phyloP scores from a whole-genome alignment of 2,113 vertebrate species.

The Eurystomus gularis region DNA sequence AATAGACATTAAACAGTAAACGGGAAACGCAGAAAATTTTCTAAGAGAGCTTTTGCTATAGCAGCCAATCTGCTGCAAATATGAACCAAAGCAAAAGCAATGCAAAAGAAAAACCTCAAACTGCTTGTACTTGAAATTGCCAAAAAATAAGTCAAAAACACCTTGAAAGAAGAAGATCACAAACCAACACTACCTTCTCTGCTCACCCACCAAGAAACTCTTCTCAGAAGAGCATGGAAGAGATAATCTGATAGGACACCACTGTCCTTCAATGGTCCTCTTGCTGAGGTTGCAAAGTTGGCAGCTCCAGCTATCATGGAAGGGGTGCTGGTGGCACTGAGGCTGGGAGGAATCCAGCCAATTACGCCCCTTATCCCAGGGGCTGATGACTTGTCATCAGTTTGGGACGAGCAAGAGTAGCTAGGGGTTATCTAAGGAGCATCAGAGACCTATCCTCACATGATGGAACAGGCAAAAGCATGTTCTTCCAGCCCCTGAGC shows the following conservation, averaged over 20 bases:
- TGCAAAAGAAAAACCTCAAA: neutral
- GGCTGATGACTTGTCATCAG: fast-evolving
- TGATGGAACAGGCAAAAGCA: neutral
- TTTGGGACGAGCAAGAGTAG: neutral
- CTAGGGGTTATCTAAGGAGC: neutral
- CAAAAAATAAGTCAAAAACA: neutral
- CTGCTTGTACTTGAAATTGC: neutral
- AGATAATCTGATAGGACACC: neutral
- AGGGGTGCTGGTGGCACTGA: too few species aligned
- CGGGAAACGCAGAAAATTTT: neutral
- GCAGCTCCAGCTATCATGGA: too few species aligned
- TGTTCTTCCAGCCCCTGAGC: fast-evolving
- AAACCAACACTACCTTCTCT: neutral
- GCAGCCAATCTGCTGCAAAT: neutral
- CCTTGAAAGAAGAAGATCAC: neutral
- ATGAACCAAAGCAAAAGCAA: neutral
- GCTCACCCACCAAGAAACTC: neutral
- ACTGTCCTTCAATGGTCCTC: neutral
- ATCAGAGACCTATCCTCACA: neutral
- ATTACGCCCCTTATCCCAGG: neutral
- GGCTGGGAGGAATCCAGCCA: neutral
- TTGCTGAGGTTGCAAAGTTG: too few species aligned
- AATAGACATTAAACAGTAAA: neutral
- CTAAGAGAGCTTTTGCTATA: neutral
- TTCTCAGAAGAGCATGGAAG: neutral